These are phyloP conservation scores for Macrobrachium nipponense DNA, from an alignment of 1,140 invertebrate genomes.

Conservation along the genomic window DNA sequence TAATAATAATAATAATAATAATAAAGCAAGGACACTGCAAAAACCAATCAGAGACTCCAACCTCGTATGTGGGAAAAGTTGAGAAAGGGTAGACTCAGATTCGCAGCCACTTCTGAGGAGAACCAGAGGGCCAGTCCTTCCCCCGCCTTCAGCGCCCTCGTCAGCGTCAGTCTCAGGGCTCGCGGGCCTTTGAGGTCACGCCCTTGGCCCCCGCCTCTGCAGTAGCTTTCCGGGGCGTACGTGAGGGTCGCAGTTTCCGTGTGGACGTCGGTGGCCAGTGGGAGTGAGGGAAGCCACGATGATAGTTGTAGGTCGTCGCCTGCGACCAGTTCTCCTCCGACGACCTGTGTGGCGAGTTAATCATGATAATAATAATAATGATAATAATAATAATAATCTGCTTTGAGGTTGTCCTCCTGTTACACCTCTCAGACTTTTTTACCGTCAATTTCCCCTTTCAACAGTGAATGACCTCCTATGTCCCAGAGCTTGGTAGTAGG, in stretches of 20 bases:
- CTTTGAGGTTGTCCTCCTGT: no score
- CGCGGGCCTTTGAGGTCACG: no score
- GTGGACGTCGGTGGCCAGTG: conserved; percentile 77
- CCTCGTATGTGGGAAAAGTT: conserved; percentile 84
- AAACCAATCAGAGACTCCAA: conserved; percentile 67
- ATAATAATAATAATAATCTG: no score
- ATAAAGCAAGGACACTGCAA: conserved; percentile 3
- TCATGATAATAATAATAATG: not conserved
- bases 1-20: not conserved
- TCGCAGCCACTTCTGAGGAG: conserved; percentile 76
- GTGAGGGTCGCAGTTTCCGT: conserved; percentile 76
- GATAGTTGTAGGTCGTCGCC: conserved; percentile 40
- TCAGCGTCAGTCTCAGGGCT: conserved; percentile 65
- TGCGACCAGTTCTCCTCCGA: not conserved
- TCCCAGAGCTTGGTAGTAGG: no score
- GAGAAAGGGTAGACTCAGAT: conserved; percentile 81
- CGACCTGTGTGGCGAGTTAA: not conserved
- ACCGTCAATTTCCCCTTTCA: no score
- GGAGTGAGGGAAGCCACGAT: conserved; percentile 72
- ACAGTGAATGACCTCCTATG: no score
- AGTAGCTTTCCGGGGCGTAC: conserved; percentile 56
- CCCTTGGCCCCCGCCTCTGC: not conserved
- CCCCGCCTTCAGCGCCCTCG: conserved; percentile 71
- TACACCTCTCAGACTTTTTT: no score
- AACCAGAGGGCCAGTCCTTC: conserved; percentile 85